Base-by-base conservation (phyloP, 1,140 invertebrate genomes). In the Lepidotrigona ventralis region DNA sequence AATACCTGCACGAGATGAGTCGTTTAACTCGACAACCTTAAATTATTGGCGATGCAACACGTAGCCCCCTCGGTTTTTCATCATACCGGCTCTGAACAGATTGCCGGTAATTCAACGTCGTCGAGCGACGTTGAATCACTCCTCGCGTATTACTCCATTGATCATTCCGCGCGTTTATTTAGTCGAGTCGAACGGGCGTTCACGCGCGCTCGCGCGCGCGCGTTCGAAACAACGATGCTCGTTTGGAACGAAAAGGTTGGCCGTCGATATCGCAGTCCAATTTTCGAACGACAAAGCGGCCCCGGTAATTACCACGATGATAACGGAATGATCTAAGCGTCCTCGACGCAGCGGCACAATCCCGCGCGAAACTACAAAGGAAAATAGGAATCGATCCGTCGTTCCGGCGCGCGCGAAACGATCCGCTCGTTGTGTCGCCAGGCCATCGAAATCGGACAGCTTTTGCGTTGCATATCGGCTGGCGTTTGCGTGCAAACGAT, bases 261-360 rank as follows among this genome's bases (percentile, higher is more conserved):
- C n/a, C 17, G n/a, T 46, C 33, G 56, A 60, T 26, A 76, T 58
- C 26, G 56, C 73, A 26, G 58, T 26, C 58, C 73, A 46, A 76
- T 76, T 76, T 15, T 39, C 58, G 15, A 46, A 33, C 23, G 58
- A 63, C 73, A 76, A 76, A 76, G 23, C 73, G 33, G 21, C 26
- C 12, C 15, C 33, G 14, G 33, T 76, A 63, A 76, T 76, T 60
- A 75, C 15, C 56, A 14, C 56, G 56, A 75, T 46, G 73, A 76
- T 76, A 63, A 76, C 56, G 17, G 39, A 63, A 26, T 21, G 58
- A 76, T 76, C 23, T 76, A 76, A 76, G 73, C 73, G 58, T 39
- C 39, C 21, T 21, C 19, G 4, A 39, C 3, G 29, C 56, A 76
- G 19, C 33, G 39, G 56, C 46, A 46, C 60, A 23, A 46, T 76